These are phyloP conservation scores for Antennarius striatus DNA, from an alignment of 2,113 vertebrate species.

Conservation along the genomic window DNA sequence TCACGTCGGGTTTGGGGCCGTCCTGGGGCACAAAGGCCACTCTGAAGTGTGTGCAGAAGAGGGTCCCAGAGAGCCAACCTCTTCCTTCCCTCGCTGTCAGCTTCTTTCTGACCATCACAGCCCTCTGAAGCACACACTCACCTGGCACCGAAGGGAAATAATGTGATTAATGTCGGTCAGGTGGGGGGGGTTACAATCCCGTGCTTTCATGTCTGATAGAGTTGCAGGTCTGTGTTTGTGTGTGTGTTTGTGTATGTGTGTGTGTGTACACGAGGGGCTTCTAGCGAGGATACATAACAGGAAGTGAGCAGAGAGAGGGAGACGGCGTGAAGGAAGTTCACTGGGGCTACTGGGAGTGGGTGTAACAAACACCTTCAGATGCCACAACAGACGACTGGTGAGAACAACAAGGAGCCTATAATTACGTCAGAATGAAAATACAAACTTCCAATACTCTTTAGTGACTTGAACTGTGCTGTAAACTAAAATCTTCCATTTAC, in stretches of 20 bases:
- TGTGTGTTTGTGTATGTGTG: not conserved
- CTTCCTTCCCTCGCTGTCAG: conserved; percentile 76
- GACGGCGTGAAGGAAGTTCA: conserved; percentile 20
- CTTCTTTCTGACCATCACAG: conserved; percentile 81
- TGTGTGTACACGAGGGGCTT: not conserved
- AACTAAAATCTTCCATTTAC: not conserved
- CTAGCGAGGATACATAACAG: conserved; percentile 37
- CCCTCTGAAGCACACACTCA: conserved; percentile 81
- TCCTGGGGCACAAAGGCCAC: conserved; percentile 86
- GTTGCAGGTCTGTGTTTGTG: too few species aligned
- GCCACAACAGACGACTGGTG: too few species aligned
- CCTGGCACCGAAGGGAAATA: conserved; percentile 41
- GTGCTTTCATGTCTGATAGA: too few species aligned
- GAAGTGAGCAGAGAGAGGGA: conserved; percentile 33
- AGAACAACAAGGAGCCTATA: not conserved
- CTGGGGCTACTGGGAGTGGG: conserved; percentile 17
- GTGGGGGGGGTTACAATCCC: not conserved
- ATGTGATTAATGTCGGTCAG: too few species aligned
- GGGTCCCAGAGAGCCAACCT: conserved; percentile 83
- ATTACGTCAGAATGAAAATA: too few species aligned
- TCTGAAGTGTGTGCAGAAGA: conserved; percentile 89
- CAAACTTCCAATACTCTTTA: too few species aligned
- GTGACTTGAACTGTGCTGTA: too few species aligned
- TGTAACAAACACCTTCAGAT: conserved; percentile 22
- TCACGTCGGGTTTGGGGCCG: conserved; percentile 76